Evolutionary conservation across 1,140 invertebrate species (phyloP), one percentile per base, ranked within the genome.

Genomic region (Caenorhabditis brenneri): DNA sequence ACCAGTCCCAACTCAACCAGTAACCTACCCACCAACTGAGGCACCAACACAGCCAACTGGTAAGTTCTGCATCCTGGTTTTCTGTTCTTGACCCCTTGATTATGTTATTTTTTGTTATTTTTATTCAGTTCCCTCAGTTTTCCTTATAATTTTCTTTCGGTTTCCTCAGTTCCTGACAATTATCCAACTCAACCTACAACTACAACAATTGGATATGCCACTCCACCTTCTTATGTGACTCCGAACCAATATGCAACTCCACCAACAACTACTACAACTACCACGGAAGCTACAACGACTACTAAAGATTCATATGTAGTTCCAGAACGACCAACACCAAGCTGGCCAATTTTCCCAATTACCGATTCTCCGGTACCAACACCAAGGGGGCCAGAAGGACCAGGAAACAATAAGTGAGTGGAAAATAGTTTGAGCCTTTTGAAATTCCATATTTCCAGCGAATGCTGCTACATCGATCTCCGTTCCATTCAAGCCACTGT

Each of bases 381-480:
- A 2, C 9, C 29, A 16, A 29, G 31, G n/a, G 19, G 15, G 10
- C 4, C 16, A 9, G 31, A 19, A 6, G 60, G 31, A 36, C 33
- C 33, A 42, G 65, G 36, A 74, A 1, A 3, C 12, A 24, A 22
- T 74, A 15, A 10, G 65, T 74, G 15, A 33, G 65, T 33, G 15
- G 27, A 19, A 9, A 2, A 16, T 60, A 4, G 33, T 36, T 4
- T 4, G 12, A 33, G 19, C 24, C 24, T n/a, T 19, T 46, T 46
- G 1, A 1, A 46, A 46, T 46, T n/a, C n/a, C 5, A n/a, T 6
- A 51, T 1, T 74, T 74, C 24, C 36, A 74, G 65, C 1, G 65
- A 42, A 74, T 74, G 65, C 65, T 74, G 65, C 36, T 24, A 6
- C 65, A 74, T 74, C 36, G 65, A 74, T n/a, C n/a, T 74, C 7